Base-by-base conservation (phyloP, 2,113 vertebrate species). In the Albula glossodonta region DNA sequence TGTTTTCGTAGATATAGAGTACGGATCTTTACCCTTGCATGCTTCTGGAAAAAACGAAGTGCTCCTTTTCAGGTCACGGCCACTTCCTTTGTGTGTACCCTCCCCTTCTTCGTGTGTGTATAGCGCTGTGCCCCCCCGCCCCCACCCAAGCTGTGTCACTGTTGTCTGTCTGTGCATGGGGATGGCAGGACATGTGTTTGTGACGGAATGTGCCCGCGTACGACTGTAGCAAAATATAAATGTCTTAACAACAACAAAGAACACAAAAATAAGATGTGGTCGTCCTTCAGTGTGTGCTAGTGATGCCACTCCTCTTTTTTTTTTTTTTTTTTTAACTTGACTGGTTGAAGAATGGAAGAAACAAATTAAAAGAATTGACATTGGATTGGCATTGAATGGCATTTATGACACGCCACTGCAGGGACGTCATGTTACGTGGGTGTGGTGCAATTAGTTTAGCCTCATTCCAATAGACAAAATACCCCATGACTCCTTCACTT, bases 1-100 rank as follows among this genome's bases (percentile, higher is more conserved):
- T 53, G 31, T 83, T 15, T 31, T 60, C 15, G 25, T 56, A 17
- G 52, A 19, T 11, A 25, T 78, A 17, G 4, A 77, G 49, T 51
- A 51, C 53, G 50, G 19, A 31, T 82, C 50, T 78, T 41, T 78
- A 53, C 70, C 88, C 93, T 82, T 96, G 96, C 96, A 96, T 92
- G 96, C 84, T 63, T 82, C 80, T 15, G 22, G 19, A 66, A 56
- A 66, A 66, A 66, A 66, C 22, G 51, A 31, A 48, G 81, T 10
- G 31, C 22, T 83, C 22, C 53, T 31, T 6, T 83, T 66, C 70
- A 56, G 82, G 60, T 78, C 52, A 2, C 85, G 13, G 13, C 56
- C n/a, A 57, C 31, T 83, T 41, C 81, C 4, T 51, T 10, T 74
- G 25, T 5, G 57, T 84, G 80, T 85, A 60, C 51, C 83, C 85